Evolutionary conservation across 1,140 invertebrate species (phyloP).

Genomic region (Drosophila asahinai): DNA sequence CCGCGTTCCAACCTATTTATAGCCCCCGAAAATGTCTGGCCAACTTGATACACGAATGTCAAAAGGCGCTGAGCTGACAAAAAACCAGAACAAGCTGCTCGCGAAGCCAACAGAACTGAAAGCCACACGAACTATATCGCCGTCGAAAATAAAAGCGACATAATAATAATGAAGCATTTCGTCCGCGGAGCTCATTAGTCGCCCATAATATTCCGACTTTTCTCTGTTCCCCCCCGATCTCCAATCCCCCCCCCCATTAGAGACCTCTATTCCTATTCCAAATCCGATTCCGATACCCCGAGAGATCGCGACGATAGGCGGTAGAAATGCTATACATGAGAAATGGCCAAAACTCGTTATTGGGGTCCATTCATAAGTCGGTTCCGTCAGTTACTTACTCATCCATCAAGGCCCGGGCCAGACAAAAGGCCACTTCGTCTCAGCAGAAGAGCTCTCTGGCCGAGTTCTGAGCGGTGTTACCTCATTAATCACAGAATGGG

Average conservation of each 20-base stretch:
- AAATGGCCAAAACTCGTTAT: constrained; percentile 49
- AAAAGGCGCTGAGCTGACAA: constrained; percentile 44
- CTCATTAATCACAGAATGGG: constrained; percentile 25
- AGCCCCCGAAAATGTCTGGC: constrained; percentile 29
- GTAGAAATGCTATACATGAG: constrained; percentile 29
- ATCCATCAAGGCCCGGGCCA: constrained; percentile 31
- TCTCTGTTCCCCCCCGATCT: neutral
- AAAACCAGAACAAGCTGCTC: constrained; percentile 33
- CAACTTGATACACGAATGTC: constrained; percentile 66
- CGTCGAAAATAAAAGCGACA: constrained; percentile 27
- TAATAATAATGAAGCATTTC: constrained; percentile 49
- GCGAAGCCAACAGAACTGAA: neutral
- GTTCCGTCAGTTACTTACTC: constrained; percentile 25
- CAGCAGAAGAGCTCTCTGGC: neutral
- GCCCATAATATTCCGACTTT: constrained; percentile 39
- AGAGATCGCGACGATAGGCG: constrained; percentile 6
- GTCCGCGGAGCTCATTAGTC: constrained; percentile 35
- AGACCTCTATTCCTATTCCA: neutral
- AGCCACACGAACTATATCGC: constrained; percentile 39
- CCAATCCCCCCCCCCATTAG: neutral
- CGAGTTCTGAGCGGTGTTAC: constrained; percentile 11
- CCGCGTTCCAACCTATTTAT: constrained; percentile 61
- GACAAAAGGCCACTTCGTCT: constrained; percentile 1
- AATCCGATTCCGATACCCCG: constrained; percentile 6
- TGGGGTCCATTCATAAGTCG: constrained; percentile 66